Evolutionary conservation across 2,888 invertebrate species (phyloP).

Genomic region (Mayetiola destructor): DNA sequence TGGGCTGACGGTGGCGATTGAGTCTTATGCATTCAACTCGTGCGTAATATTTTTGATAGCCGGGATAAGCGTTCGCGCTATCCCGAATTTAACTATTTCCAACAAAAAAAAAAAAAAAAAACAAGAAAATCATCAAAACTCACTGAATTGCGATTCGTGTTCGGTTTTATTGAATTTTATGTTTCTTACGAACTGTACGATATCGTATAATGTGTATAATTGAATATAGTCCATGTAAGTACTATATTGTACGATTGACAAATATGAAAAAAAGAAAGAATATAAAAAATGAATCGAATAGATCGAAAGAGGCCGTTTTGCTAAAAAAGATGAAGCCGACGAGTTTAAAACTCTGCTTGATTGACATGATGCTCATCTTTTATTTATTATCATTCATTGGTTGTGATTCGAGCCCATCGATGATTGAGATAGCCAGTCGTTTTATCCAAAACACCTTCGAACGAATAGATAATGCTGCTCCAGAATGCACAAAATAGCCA

Average conservation of each 20-base stretch:
- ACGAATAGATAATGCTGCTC: constrained; percentile 26
- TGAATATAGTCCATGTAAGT: no score
- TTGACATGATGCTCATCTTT: no score
- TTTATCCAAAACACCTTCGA: constrained; percentile 7
- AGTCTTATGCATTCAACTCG: constrained; percentile 53
- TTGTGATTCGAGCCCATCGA: neutral
- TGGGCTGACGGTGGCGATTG: constrained; percentile 54
- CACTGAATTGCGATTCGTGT: no score
- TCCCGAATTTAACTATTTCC: constrained; percentile 17
- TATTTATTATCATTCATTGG: neutral
- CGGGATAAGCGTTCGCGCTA: constrained; percentile 42
- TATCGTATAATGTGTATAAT: no score
- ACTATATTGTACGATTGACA: no score
- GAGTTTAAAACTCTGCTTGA: no score
- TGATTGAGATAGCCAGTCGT: neutral
- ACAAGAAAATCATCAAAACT: no score
- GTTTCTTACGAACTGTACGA: neutral
- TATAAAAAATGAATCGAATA: no score
- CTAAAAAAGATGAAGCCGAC: no score
- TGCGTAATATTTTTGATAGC: constrained; percentile 47
- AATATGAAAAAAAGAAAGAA: no score
- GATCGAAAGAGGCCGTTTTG: no score
- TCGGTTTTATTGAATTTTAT: no score
- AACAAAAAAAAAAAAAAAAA: neutral
- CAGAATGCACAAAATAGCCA: constrained; percentile 32